phyloP scores from a whole-genome alignment of 2,113 vertebrate genomes.

The Gymnogyps californianus region DNA sequence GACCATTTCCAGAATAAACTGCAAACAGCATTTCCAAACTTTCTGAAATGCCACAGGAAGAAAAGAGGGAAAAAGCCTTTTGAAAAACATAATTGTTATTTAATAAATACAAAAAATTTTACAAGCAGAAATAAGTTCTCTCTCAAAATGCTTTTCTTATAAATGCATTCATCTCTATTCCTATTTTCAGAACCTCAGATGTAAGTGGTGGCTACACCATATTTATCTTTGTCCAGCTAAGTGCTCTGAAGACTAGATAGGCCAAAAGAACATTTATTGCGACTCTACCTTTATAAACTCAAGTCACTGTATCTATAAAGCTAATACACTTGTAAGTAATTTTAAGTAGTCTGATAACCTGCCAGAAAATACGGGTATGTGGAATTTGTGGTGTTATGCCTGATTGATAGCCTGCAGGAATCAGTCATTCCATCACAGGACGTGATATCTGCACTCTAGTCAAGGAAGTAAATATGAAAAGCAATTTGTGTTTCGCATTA shows the following conservation, averaged over 20 bases:
- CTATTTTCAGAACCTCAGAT: background rate
- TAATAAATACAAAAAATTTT: background rate
- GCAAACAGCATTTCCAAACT: background rate
- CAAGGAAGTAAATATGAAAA: background rate
- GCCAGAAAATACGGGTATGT: background rate
- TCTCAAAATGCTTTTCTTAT: background rate
- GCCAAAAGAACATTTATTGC: background rate
- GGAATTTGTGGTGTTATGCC: background rate
- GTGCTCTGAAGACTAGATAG: background rate
- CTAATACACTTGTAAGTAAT: background rate
- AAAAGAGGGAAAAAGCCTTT: background rate
- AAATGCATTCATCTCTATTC: background rate
- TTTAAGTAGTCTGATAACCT: background rate
- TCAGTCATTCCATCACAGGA: background rate
- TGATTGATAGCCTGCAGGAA: background rate
- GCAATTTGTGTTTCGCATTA: background rate
- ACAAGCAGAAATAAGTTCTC: background rate
- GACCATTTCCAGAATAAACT: background rate
- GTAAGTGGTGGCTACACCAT: background rate
- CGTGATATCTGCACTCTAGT: background rate
- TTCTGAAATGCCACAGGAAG: background rate
- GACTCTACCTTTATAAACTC: background rate
- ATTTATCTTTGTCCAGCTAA: background rate
- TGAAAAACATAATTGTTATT: background rate
- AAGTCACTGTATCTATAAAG: background rate